A percentile compares a stretch with the other conserved stretches of the same genome.
Evolutionary conservation across 2,888 invertebrate genomes (phyloP).

Genomic region (Troides aeacus): DNA sequence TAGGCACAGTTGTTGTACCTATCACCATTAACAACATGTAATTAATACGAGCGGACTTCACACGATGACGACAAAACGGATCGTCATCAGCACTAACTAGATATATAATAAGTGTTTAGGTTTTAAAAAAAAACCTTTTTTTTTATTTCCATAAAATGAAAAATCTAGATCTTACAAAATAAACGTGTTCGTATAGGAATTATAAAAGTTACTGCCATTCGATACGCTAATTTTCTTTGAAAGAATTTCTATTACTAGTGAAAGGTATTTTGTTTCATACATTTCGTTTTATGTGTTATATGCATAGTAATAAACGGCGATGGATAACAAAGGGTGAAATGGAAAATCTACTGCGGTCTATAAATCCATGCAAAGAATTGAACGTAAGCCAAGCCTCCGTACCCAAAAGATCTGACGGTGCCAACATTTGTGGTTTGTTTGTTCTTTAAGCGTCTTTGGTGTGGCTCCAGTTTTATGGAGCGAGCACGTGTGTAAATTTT

Average conservation of each 20-base stretch:
- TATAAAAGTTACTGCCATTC: neutral
- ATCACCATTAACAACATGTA: too few relatives aligned
- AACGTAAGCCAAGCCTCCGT: slow-evolving; percentile 17
- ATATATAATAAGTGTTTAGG: too few relatives aligned
- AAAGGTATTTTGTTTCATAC: neutral
- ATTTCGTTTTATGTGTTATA: neutral
- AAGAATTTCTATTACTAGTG: neutral
- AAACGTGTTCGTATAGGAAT: neutral
- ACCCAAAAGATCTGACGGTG: slow-evolving; percentile 15
- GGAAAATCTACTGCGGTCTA: neutral
- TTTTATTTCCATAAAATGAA: neutral
- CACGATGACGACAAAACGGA: too few relatives aligned
- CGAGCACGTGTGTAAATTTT: slow-evolving; percentile 13
- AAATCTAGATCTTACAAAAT: neutral
- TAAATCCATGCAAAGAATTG: slow-evolving; percentile 9
- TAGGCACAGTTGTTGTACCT: too few relatives aligned
- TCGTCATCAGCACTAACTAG: too few relatives aligned
- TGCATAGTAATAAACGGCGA: neutral
- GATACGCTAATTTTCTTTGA: slow-evolving; percentile 3
- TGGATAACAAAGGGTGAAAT: neutral
- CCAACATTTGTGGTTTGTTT: slow-evolving; percentile 22
- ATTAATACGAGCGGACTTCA: too few relatives aligned
- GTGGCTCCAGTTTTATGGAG: slow-evolving; percentile 12
- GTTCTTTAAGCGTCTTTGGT: slow-evolving; percentile 12
- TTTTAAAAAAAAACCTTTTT: too few relatives aligned